Evolutionary conservation across 2,797 vertebrate species (phyloP), one percentile per base, ranked within the genome.

Genomic region (Emys orbicularis): DNA sequence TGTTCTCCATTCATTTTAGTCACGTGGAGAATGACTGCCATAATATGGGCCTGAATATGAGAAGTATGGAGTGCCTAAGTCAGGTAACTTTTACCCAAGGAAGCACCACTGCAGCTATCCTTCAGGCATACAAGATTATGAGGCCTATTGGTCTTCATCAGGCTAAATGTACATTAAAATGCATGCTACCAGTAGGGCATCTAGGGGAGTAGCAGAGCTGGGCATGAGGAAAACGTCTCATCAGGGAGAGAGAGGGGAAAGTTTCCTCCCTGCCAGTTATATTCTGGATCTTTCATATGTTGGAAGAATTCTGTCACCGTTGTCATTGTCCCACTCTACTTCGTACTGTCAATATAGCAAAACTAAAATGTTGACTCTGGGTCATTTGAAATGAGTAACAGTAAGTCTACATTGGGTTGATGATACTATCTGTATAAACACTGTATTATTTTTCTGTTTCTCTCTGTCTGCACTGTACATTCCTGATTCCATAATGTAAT

Each of bases 401-500:
- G 8, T 47, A 74, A 82, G 77, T 59, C 54, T 82, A 74, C 57
- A 47, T 34, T 25, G 47, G 37, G 72, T 93, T 96, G 94, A 72
- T 68, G 84, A 84, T 93, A 76, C 72, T 88, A 34, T 61, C 27
- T 87, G 82, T 94, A 68, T 76, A 89, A 34, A 92, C 34, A 83
- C 1, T 5, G 92, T 5, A 94, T 27, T 44, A 65, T 89, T 95
- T 94, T 83, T 85, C 37, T 23, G n/a, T 92, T 96, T 18, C 74
- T 77, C 21, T 76, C 21, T 94, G 88, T 96, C 61, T 93, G 81
- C 86, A 91, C 37, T 92, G 88, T 83, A 95, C 94, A 96, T 97
- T 97, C 92, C 95, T 97, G 34, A 97, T 37, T 72, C n/a, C 19
- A 23, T 21, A 52, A 79, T 90, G 86, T 74, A 92, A 87, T 81